Percentiles rank a stretch among this genome's conserved stretches.
Conservation (phyloP, 2,113 vertebrate species). For the Alethe castanea region DNA sequence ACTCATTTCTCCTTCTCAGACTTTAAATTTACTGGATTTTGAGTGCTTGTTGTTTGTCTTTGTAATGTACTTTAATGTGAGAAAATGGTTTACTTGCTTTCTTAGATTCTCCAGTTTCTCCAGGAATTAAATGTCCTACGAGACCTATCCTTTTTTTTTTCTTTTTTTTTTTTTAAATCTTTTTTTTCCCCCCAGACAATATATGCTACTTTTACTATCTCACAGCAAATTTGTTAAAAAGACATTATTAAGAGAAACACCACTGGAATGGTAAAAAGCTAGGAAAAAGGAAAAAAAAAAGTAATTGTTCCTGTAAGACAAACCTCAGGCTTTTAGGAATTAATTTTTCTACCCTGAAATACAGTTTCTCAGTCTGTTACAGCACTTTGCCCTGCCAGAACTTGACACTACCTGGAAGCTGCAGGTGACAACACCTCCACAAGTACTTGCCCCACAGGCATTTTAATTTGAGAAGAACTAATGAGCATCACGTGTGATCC, state of each 20-base stretch:
- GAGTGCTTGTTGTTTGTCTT: not conserved
- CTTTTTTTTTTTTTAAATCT: not conserved
- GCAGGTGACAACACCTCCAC: not conserved
- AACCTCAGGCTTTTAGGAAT: not conserved
- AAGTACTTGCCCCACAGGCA: not conserved
- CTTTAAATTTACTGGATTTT: not conserved
- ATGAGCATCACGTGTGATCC: not conserved
- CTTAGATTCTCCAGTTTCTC: not conserved
- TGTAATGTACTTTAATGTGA: not conserved
- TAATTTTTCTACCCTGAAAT: not conserved
- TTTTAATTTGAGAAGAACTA: not conserved
- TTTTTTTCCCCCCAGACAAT: rapidly evolving
- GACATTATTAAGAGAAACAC: not conserved
- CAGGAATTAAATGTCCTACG: not conserved
- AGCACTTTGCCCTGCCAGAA: not conserved
- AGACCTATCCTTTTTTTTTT: not conserved
- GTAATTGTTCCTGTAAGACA: not conserved
- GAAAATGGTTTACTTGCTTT: not conserved
- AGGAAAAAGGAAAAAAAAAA: not conserved
- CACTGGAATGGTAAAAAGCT: not conserved
- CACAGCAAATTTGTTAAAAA: not conserved
- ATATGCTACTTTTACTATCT: not conserved
- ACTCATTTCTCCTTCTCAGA: not conserved
- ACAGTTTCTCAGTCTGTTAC: not conserved
- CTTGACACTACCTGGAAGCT: not conserved